phyloP scores from a whole-genome alignment of 2,888 invertebrate genomes.

The Drosophila fulvimacula region DNA sequence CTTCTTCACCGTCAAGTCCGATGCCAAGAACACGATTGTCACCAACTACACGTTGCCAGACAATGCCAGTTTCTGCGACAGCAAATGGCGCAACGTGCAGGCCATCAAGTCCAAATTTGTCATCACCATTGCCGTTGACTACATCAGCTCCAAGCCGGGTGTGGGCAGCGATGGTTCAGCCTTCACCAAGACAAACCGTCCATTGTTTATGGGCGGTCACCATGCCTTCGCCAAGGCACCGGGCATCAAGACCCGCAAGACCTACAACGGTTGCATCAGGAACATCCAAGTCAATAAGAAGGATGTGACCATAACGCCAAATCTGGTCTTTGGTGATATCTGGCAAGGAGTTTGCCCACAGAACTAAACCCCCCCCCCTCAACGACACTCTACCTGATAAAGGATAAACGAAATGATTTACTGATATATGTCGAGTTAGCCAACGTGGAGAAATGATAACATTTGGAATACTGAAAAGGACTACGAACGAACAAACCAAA shows the following conservation, averaged over 20 bases:
- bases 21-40: slow-evolving; percentile 89
- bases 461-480: slow-evolving; percentile 42
- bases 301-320: slow-evolving; percentile 85
- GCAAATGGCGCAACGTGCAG: slow-evolving; percentile 95
- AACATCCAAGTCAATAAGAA: slow-evolving; percentile 88
- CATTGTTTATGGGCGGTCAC: slow-evolving; percentile 96
- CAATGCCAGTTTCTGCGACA: slow-evolving; percentile 93
- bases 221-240: slow-evolving; percentile 86
- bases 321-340: slow-evolving; percentile 90
- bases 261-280: slow-evolving; percentile 92
- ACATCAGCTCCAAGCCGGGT: slow-evolving; percentile 89
- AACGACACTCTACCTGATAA: not conserved
- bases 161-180: slow-evolving; percentile 88
- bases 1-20: slow-evolving; percentile 92
- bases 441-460: slow-evolving; percentile 32
- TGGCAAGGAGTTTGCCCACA: slow-evolving; percentile 92
- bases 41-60: slow-evolving; percentile 89
- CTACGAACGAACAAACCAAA: slow-evolving; percentile 67
- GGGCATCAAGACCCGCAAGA: slow-evolving; percentile 89
- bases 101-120: slow-evolving; percentile 96
- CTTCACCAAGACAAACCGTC: slow-evolving; percentile 92
- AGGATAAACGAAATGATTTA: slow-evolving; percentile 30
- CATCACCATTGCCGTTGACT: slow-evolving; percentile 94
- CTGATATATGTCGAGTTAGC: slow-evolving; percentile 1
- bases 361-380: slow-evolving; percentile 85